A percentile compares a stretch with the other conserved stretches of the same genome.
Evolutionary conservation across 2,888 invertebrate species (phyloP).

Genomic region (Trissonchulus latispiculum): DNA sequence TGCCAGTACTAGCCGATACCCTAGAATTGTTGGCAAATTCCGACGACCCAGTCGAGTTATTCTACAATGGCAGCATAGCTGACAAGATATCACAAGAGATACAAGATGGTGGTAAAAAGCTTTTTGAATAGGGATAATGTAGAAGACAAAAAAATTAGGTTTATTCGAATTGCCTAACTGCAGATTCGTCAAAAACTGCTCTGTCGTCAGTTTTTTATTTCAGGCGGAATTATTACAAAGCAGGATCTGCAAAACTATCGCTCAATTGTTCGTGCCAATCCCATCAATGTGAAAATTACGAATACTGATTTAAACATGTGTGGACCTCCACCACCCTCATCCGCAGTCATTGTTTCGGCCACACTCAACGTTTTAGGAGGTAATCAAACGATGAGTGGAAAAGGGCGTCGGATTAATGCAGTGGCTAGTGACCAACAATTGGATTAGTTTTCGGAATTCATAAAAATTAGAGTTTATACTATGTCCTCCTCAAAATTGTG

Average conservation of each 20-base stretch:
- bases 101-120: conserved; percentile 23
- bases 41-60: conserved; percentile 17
- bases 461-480: no score
- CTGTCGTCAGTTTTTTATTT: no score
- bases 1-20: conserved; percentile 26
- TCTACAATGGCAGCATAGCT: conserved; percentile 27
- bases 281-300: conserved; percentile 37
- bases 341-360: conserved; percentile 65
- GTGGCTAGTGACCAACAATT: no score
- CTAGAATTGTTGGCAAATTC: conserved; percentile 25
- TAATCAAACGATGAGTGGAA: no score
- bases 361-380: conserved; percentile 64
- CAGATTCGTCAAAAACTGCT: no score
- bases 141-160: no score
- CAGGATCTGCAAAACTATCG: conserved; percentile 24
- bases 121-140: no score
- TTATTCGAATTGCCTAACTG: no score
- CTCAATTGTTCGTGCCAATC: conserved; percentile 14
- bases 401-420: no score
- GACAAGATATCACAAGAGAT: conserved; percentile 27
- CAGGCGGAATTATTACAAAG: conserved; percentile 25
- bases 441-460: no score
- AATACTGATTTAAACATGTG: conserved; percentile 59
- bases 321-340: conserved; percentile 69
- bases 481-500: no score